These are phyloP conservation scores for Phyllotreta striolata DNA, from an alignment of 2,888 invertebrate species.

Conservation along the genomic window DNA sequence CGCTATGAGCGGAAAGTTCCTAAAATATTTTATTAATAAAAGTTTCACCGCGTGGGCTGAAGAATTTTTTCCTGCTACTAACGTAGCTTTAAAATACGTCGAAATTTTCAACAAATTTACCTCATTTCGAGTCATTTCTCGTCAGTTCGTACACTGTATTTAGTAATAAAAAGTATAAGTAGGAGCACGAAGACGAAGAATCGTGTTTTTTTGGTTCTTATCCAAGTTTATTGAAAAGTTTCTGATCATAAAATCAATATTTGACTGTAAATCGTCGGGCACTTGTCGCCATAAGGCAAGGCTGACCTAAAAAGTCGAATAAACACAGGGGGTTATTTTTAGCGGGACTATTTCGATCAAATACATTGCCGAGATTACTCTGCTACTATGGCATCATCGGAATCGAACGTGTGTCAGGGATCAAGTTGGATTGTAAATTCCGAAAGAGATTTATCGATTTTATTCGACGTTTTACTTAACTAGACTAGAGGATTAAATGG, in stretches of 20 bases:
- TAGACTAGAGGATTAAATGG: conserved; percentile 26
- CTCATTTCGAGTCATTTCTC: no score
- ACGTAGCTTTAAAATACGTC: no score
- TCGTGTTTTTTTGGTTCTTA: conserved; percentile 14
- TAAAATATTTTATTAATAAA: no score
- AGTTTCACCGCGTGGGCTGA: no score
- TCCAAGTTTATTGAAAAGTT: conserved; percentile 32
- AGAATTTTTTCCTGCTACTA: no score
- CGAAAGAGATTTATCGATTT: conserved; percentile 19
- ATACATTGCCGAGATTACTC: conserved; percentile 26
- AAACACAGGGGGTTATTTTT: conserved; percentile 39
- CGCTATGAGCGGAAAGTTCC: no score
- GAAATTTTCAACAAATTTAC: no score
- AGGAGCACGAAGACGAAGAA: no score
- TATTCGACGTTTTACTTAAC: conserved; percentile 17
- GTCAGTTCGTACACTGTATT: no score
- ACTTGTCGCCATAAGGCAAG: conserved; percentile 26
- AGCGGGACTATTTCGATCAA: conserved; percentile 37
- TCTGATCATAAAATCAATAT: conserved; percentile 35
- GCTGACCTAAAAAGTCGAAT: conserved; percentile 37
- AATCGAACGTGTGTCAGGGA: conserved; percentile 16
- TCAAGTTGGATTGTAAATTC: conserved; percentile 4
- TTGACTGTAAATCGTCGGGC: conserved; percentile 30
- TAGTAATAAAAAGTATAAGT: no score
- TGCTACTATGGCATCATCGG: conserved; percentile 23